Base-by-base conservation (phyloP, 2,113 vertebrate species). In the Thunnus maccoyii region DNA sequence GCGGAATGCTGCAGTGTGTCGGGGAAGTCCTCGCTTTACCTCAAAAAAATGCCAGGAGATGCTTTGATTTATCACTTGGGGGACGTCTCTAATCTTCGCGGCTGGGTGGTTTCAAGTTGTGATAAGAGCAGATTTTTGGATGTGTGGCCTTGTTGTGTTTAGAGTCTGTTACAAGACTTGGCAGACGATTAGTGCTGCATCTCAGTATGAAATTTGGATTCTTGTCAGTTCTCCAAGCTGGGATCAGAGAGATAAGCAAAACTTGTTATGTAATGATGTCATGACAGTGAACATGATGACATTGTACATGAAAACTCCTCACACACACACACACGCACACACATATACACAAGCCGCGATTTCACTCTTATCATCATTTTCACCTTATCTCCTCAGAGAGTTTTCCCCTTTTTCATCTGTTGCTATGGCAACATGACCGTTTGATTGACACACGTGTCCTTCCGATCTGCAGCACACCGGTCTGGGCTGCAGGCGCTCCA, bases 401-500 rank as follows among this genome's bases (percentile, higher is more conserved):
- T 22, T 52, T 2, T 6, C 6, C 6, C 36, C 36, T 16, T 66
- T 70, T 88, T 51, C 81, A 84, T 82, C 61, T 76, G 87, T 89
- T 87, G 87, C 82, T 47, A 74, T 84, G 68, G 88, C 65, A 84
- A 84, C 72, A 0, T 6, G 32, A 48, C 46, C n/a, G 5, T 62
- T 41, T 85, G 87, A 91, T 51, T 92, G 82, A 90, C 91, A 69
- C 74, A 44, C 50, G 36, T 82, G 52, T 86, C 82, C 66, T 56
- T 90, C 71, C 77, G 36, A 50, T 88, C 50, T 22, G 77, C 94
- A 97, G 95, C 93, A 80, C 14, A 79, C 92, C 36, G 90, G 90
- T 46, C 90, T 94, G 0, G 85, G 91, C 82, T 97, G 96, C 91
- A 95, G 96, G 91, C 95, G 97, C 58, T 97, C 96, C 92, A 98